Percentiles rank a stretch among this genome's conserved stretches.
phyloP scores from a whole-genome alignment of 1,140 invertebrate genomes.

The Schlechtendalia chinensis region DNA sequence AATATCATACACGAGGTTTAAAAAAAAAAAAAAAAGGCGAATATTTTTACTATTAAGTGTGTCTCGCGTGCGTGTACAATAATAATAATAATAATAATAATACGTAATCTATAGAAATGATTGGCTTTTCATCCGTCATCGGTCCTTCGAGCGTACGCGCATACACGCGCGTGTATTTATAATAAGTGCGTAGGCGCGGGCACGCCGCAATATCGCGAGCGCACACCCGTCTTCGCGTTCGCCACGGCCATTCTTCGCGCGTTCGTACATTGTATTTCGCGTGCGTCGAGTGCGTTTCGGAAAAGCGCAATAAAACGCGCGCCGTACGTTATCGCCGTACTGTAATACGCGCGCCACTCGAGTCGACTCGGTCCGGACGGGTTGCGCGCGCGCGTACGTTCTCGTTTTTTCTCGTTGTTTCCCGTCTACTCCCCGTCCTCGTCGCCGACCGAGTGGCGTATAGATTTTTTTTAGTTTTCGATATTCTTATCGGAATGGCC shows the following conservation, averaged over 20 bases:
- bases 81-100: background rate
- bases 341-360: conserved; percentile 8
- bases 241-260: background rate
- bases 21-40: background rate
- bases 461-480: too few relatives aligned
- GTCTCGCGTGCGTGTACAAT: background rate
- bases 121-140: conserved; percentile 25
- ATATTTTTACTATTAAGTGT: background rate
- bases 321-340: background rate
- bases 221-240: background rate
- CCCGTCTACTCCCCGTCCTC: too few relatives aligned
- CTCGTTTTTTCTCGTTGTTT: too few relatives aligned
- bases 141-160: background rate
- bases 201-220: background rate
- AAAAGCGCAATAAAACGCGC: background rate
- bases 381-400: too few relatives aligned
- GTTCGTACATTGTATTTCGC: background rate
- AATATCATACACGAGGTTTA: background rate
- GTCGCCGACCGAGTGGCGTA: too few relatives aligned
- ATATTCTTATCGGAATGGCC: too few relatives aligned
- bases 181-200: background rate
- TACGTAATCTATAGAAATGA: background rate
- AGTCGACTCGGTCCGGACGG: conserved; percentile 23
- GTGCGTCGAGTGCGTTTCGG: background rate
- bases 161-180: background rate